Percentiles rank a stretch among this genome's conserved stretches.
Conservation (phyloP, 2,113 vertebrate genomes). For the Oriolus oriolus region DNA sequence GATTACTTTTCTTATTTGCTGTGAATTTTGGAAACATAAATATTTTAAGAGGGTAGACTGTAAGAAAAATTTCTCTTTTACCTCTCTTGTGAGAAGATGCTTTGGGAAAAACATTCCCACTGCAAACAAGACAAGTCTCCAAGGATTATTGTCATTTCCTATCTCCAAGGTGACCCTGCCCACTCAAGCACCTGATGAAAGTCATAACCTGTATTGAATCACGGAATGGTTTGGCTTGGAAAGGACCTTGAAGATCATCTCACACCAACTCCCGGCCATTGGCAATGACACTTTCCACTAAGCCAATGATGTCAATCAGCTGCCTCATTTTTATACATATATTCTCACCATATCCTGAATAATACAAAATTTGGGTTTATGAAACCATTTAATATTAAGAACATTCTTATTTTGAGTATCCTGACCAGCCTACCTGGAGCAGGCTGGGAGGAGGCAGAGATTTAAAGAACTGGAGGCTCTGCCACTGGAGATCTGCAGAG, state of each 20-base stretch:
- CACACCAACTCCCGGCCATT: fast-evolving
- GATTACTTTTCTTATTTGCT: neutral
- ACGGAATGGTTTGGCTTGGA: neutral
- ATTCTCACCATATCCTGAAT: neutral
- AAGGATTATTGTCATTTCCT: neutral
- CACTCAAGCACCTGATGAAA: neutral
- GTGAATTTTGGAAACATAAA: neutral
- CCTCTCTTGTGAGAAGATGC: neutral
- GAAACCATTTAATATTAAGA: neutral
- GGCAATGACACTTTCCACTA: neutral
- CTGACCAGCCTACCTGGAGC: neutral
- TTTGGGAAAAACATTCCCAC: neutral
- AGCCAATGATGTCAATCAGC: neutral
- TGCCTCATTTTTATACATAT: neutral
- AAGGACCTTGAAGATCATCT: neutral
- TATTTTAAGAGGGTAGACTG: neutral
- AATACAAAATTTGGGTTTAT: neutral
- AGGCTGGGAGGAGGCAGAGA: neutral
- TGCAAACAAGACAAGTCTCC: neutral
- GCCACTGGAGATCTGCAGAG: neutral
- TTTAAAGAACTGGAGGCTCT: neutral
- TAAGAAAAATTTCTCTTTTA: neutral
- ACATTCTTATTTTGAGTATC: neutral
- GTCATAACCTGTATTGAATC: too few relatives aligned
- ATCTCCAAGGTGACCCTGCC: neutral